Evolutionary conservation across 2,113 vertebrate species (phyloP), one percentile per base, ranked within the genome.

Genomic region (Leptobrachium ailaonicum): DNA sequence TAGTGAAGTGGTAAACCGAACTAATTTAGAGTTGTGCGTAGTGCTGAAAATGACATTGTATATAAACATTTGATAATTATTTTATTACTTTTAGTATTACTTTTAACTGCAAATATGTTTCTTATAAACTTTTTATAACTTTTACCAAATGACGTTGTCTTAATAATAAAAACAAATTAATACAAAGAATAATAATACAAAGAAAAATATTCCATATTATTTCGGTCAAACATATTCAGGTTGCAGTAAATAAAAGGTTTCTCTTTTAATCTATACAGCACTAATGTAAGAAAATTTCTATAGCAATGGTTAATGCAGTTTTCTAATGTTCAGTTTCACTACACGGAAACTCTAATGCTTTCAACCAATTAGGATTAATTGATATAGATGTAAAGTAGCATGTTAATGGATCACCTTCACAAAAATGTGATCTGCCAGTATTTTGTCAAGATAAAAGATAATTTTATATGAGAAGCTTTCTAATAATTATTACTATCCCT

Each of bases 321-420:
- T 64, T 64, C 62, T 64, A 2, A 44, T 68, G 20, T 43, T 68
- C 2, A 13, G 43, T 47, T 47, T 50, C 2, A 9, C 60, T 50
- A 5, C 9, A 66, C 41, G 41, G 7, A 40, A 10, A 43, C n/a
- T 60, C 10, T 66, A 40, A 75, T 44, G 73, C 73, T 70, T 70
- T 70, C 68, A 70, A 70, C 68, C 68, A 66, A 50, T 50, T 64
- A 75, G 62, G 32, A 12, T 75, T 32, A 75, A 75, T 45, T 20
- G 10, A 40, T 47, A 10, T n/a, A 75, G 60, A 75, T 47, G 60
- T 47, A 45, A 20, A 75, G 73, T 14, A 64, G 14, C 58, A 45
- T 41, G 44, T 42, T 50, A 64, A 75, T 75, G 60, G 58, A 75
- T 75, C 10, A 6, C 44, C n/a, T 14, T 47, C 9, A 6, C 43